phyloP scores from a whole-genome alignment of 2,113 vertebrate genomes.

The Anseranas semipalmata region DNA sequence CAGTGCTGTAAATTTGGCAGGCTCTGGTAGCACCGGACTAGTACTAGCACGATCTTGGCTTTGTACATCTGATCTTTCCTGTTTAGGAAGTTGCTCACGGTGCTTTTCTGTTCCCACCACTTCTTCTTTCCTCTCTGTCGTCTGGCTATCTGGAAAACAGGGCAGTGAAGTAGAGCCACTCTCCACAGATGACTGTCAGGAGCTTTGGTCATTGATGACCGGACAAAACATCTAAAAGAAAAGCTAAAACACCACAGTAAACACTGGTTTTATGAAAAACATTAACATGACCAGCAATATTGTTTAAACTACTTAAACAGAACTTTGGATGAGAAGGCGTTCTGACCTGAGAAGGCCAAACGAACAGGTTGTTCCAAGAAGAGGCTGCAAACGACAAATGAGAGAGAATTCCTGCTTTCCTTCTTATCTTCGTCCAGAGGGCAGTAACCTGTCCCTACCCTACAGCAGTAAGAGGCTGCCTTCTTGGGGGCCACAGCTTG shows the following conservation, averaged over 20 bases:
- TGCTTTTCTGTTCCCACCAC: conserved; percentile 64
- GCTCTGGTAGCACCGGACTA: conserved; percentile 66
- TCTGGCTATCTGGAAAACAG: conserved; percentile 75
- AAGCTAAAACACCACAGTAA: neutral
- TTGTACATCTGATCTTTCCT: conserved; percentile 71
- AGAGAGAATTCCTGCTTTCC: conserved; percentile 16
- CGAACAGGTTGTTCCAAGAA: neutral
- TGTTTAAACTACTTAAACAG: neutral
- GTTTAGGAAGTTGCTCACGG: conserved; percentile 58
- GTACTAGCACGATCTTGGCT: conserved; percentile 65
- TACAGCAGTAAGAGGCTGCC: neutral
- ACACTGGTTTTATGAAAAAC: neutral
- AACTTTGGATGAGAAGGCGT: neutral
- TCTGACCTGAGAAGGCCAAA: accelerated
- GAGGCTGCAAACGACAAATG: neutral
- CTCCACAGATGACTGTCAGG: neutral
- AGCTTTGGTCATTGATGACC: neutral
- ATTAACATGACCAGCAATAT: neutral
- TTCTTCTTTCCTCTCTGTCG: conserved; percentile 74
- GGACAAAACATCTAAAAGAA: neutral
- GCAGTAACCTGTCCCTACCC: neutral
- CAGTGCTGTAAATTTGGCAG: conserved; percentile 75
- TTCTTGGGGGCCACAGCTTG: neutral
- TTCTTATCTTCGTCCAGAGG: neutral
- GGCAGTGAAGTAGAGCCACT: conserved; percentile 48